These are phyloP conservation scores for Latrodectus hesperus DNA, from an alignment of 2,888 invertebrate genomes.

Conservation along the genomic window DNA sequence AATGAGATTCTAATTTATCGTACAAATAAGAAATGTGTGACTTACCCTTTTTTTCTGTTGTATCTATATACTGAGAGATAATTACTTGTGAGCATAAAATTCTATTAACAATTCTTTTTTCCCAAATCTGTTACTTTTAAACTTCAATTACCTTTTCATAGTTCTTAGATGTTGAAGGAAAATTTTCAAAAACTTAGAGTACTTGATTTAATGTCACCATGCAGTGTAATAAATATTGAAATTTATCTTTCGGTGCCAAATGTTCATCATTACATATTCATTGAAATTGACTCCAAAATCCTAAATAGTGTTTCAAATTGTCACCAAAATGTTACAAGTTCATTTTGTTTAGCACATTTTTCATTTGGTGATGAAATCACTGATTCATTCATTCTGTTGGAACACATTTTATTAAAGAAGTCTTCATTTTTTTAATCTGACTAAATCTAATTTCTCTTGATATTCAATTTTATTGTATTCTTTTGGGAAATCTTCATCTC, in stretches of 20 bases:
- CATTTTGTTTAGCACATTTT: neutral
- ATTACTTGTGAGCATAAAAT: neutral
- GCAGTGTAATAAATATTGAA: neutral
- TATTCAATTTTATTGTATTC: too few species aligned
- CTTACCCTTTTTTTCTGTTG: too few species aligned
- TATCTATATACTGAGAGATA: neutral
- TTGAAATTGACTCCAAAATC: constrained; percentile 8
- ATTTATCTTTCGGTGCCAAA: neutral
- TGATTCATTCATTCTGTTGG: too few species aligned
- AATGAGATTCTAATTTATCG: too few species aligned
- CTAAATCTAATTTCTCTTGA: neutral
- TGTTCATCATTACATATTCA: neutral
- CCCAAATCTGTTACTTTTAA: neutral
- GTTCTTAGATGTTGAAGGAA: constrained; percentile 1
- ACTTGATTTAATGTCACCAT: neutral
- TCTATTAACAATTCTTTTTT: neutral
- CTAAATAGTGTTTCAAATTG: neutral
- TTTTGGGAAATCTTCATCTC: too few species aligned
- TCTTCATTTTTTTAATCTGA: neutral
- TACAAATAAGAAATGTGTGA: too few species aligned
- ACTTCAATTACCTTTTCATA: neutral
- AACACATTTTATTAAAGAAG: neutral
- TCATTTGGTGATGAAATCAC: too few species aligned
- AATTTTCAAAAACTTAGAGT: neutral
- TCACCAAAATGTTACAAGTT: neutral